Conservation (phyloP, 2,113 vertebrate species). For the Hyperopisus bebe region DNA sequence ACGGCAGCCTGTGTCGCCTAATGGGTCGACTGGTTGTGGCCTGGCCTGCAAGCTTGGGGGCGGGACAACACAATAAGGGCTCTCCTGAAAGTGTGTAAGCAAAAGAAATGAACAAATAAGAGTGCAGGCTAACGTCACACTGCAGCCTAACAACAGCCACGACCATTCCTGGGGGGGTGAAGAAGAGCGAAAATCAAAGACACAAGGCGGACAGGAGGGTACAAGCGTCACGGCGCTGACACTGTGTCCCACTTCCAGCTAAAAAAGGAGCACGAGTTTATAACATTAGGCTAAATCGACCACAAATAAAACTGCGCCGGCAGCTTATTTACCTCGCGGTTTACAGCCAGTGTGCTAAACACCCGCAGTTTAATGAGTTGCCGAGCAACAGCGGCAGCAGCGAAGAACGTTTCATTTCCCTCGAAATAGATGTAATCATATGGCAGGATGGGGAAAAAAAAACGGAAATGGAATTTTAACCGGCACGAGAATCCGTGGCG, state of each 20-base stretch:
- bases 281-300: background rate
- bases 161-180: background rate
- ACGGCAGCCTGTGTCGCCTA: too few species aligned
- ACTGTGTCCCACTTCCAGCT: background rate
- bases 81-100: background rate
- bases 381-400: background rate
- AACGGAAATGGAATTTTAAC: background rate
- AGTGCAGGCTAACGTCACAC: background rate
- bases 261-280: background rate
- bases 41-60: too few species aligned
- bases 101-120: background rate
- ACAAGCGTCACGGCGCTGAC: background rate
- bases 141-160: background rate
- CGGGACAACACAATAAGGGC: background rate
- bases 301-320: background rate
- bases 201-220: background rate
- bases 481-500: background rate
- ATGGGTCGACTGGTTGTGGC: too few species aligned
- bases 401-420: background rate
- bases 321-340: background rate
- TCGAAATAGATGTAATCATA: background rate
- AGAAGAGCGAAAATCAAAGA: background rate
- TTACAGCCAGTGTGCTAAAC: background rate
- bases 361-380: background rate
- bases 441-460: background rate